Evolutionary conservation across 1,140 invertebrate genomes (phyloP).

Genomic region (Caenorhabditis tropicalis): DNA sequence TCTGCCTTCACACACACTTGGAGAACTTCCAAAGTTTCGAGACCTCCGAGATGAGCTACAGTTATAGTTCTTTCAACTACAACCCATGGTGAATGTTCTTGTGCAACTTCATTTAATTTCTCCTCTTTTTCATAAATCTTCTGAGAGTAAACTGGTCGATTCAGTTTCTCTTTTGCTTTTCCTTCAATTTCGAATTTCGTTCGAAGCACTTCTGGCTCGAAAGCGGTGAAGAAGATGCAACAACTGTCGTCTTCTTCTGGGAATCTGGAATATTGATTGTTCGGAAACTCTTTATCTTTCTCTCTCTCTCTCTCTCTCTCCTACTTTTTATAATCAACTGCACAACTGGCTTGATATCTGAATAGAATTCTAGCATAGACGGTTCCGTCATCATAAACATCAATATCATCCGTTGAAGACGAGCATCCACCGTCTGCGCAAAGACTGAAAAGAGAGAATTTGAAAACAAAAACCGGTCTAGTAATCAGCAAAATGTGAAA

Average conservation of each 20-base stretch:
- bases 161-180: conserved; percentile 49
- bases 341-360: conserved; percentile 64
- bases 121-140: conserved; percentile 60
- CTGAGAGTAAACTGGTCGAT: background rate
- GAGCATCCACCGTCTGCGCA: conserved; percentile 60
- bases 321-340: conserved; percentile 60
- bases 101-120: conserved; percentile 48
- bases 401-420: conserved; percentile 59
- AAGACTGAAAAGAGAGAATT: conserved; percentile 56
- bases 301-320: background rate
- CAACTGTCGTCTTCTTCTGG: conserved; percentile 70
- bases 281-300: background rate
- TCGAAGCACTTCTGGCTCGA: conserved; percentile 50
- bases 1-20: conserved; percentile 64
- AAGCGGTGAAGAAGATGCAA: conserved; percentile 62
- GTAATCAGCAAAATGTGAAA: too few species aligned
- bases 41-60: conserved; percentile 52
- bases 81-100: conserved; percentile 32
- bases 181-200: conserved; percentile 59
- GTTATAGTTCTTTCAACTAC: conserved; percentile 56
- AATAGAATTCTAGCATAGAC: conserved; percentile 63
- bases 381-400: conserved; percentile 60
- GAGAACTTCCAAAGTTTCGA: conserved; percentile 56
- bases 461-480: too few species aligned
- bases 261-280: conserved; percentile 60